Base-by-base conservation (phyloP, 2,888 invertebrate genomes). In the Cheilosia grossa region DNA sequence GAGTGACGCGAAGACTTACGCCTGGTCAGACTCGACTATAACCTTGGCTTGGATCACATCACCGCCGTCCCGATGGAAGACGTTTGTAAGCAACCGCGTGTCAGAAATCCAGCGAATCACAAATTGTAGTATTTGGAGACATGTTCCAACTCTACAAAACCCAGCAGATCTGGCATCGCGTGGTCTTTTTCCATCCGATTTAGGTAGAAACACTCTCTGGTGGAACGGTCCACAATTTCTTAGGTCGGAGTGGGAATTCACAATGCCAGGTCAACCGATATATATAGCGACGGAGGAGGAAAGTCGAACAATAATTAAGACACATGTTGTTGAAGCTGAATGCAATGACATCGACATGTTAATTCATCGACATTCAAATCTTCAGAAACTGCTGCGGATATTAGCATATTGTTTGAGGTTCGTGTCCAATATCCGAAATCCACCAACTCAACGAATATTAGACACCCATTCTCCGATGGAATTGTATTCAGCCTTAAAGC, bases 1-100 rank as follows among this genome's bases (percentile, higher is more conserved):
- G n/a, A 4, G 4, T 5, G 4, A 33, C 2, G 40, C 9, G 0
- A 33, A 21, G 2, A 19, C 0, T 0, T 66, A 40, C 19, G 78
- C 81, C 13, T 87, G 82, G 85, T 59, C 73, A 15, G 87, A 87
- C 30, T 87, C 85, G 1, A 64, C 66, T 33, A 74, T 87, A 4
- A 59, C 74, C 1, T 44, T 87, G n/a, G 74, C 66, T 6, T 87
- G 82, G 85, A 56, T 87, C 13, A 47, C 3, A 1, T 33, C 27
- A 9, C 81, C 80, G 4, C 82, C 79, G 1, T 67, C 69, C 0
- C 19, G 30, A 7, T 58, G 83, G 1, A 72, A 82, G 3, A 82
- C 74, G 10, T 81, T 87, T 47, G 87, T 85, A 4, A 73, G 74
- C n/a, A 87, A 85, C 47, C 72, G 86, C 13, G 74, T 82, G 5